Base-by-base conservation (phyloP, 2,888 invertebrate genomes). In the Ophion slaviceki region DNA sequence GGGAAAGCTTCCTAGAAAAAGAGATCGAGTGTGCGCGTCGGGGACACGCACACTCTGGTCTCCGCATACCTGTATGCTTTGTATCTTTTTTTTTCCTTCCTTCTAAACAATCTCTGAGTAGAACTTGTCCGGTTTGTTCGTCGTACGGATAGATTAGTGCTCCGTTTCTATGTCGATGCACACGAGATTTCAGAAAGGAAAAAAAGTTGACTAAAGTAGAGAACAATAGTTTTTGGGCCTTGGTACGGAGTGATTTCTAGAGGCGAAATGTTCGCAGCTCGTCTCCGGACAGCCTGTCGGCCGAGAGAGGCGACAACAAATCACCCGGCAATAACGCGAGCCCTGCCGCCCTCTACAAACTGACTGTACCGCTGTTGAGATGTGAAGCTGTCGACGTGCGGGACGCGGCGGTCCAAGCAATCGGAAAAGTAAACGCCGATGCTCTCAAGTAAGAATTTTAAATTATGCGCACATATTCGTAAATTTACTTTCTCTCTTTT, bases 331-430 rank as follows among this genome's bases (percentile, higher is more conserved):
- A 95, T 10, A 96, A 95, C 87, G 97, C 97, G 66, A 96, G 98
- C 62, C 98, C 99, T 0, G 96, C 96, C 53, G 97, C 97, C 40
- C 95, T 99, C 47, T 99, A 99, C 94, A 99, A 99, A 94, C 95
- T 99, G 88, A 96, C 99, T 14, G 97, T 99, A 82, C 99, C 99
- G 10, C 95, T 99, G 88, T 95, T 99, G 79, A 96, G 98, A 79
- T 99, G 98, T 94, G 99, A 99, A 94, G 97, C 97, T 78, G 96
- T 96, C 1, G 99, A 99, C 93, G 98, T 99, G 87, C 95, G 99
- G 84, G 99, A 99, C 94, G 97, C 99, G 0, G 98, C 98, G 7
- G 98, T 99, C 17, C 96, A 97, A 89, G 99, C 99, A 1, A 96
- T 99, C 86, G 99, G 99, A 76, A 97, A 98, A 95, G 97, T 99